phyloP scores from a whole-genome alignment of 1,140 invertebrate species.

The Spodoptera frugiperda region DNA sequence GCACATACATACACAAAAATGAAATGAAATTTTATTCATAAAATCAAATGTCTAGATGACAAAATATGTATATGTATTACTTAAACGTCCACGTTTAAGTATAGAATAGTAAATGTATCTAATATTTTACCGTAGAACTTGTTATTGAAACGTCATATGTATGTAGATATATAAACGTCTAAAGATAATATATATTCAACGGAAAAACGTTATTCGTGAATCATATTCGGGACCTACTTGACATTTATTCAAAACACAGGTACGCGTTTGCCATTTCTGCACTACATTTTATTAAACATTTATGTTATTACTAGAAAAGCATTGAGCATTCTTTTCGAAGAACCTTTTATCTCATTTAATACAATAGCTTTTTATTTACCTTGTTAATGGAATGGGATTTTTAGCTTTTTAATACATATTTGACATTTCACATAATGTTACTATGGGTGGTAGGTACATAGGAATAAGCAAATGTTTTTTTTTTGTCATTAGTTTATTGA shows the following conservation, averaged over 20 bases:
- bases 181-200: conserved; percentile 71
- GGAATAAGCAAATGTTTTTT: too few species aligned
- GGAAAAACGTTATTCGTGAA: conserved; percentile 67
- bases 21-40: too few species aligned
- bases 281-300: not conserved
- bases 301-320: not conserved
- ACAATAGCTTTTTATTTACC: too few species aligned
- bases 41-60: too few species aligned
- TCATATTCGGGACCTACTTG: conserved; percentile 56
- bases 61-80: not conserved
- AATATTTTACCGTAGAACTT: conserved; percentile 52
- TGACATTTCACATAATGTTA: too few species aligned
- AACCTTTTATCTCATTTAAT: too few species aligned
- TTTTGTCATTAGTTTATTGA: too few species aligned
- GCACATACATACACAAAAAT: too few species aligned
- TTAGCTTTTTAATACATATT: too few species aligned
- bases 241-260: conserved; percentile 47
- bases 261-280: conserved; percentile 21
- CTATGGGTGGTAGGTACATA: too few species aligned
- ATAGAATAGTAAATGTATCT: conserved; percentile 12
- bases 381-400: too few species aligned
- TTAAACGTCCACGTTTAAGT: not conserved
- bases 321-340: too few species aligned
- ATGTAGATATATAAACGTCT: conserved; percentile 61
- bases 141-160: conserved; percentile 61